phyloP scores from a whole-genome alignment of 1,140 invertebrate species.

The Cotesia vestalis region DNA sequence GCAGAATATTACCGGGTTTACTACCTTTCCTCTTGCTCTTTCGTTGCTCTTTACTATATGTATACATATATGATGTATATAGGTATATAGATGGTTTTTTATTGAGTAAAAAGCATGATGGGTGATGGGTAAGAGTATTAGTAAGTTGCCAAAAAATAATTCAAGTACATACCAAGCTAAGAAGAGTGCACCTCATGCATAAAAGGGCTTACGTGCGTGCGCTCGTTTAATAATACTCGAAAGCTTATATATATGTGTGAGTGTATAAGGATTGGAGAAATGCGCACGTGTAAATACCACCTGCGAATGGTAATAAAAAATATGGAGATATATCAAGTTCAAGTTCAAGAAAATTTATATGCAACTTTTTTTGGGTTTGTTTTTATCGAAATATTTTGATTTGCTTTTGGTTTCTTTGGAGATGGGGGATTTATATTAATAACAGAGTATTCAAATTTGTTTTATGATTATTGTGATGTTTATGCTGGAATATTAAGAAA shows the following conservation, averaged over 20 bases:
- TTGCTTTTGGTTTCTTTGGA: too few species aligned
- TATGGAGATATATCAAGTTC: slow-evolving; percentile 20
- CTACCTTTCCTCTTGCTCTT: slow-evolving; percentile 34
- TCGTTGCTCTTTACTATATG: slow-evolving; percentile 34
- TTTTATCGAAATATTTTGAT: too few species aligned
- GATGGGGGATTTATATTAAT: too few species aligned
- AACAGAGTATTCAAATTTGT: too few species aligned
- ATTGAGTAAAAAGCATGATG: slow-evolving; percentile 16
- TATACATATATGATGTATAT: not conserved
- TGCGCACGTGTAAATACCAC: slow-evolving; percentile 11
- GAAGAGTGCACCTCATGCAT: slow-evolving; percentile 3
- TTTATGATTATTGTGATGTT: too few species aligned
- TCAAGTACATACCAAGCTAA: not conserved
- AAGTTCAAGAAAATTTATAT: slow-evolving; percentile 15
- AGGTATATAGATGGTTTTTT: not conserved
- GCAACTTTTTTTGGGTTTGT: slow-evolving; percentile 3
- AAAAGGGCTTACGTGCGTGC: slow-evolving; percentile 29
- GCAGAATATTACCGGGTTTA: slow-evolving; percentile 56
- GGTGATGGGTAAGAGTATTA: slow-evolving; percentile 13
- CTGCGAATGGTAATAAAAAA: slow-evolving; percentile 12
- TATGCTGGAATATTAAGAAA: too few species aligned
- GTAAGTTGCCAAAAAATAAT: slow-evolving; percentile 6
- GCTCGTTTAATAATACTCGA: slow-evolving; percentile 23
- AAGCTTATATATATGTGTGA: not conserved
- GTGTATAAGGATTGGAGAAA: not conserved